Evolutionary conservation across 2,797 vertebrate species (phyloP), one percentile per base, ranked within the genome.

Genomic region (Naso thynnoides): DNA sequence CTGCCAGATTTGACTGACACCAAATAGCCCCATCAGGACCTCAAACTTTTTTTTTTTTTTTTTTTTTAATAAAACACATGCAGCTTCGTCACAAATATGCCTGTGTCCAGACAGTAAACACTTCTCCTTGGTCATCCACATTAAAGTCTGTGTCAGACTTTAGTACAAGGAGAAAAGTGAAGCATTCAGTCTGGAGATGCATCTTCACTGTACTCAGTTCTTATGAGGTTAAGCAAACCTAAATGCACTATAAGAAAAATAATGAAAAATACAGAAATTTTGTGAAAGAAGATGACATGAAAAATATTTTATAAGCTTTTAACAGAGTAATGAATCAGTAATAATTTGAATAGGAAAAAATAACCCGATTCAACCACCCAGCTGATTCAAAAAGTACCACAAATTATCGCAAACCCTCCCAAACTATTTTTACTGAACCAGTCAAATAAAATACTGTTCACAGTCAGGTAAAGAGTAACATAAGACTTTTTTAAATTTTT

Each of bases 371-470:
- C 2, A 50, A 38, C 3, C 2, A 8, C 57, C 10, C 16, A 23
- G 4, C 15, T 3, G 1, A 33, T 21, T 19, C 4, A 23, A 24
- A 59, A 54, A 49, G 1, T 15, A 11, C 13, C 2, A 6, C 7
- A 33, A 26, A 15, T 33, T 1, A 26, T 21, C 10, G 14, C 18
- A 63, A 36, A 44, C 1, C 6, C 1, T 2, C 13, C 18, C 1
- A 23, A 48, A 39, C 15, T 26, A 59, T n/a, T n/a, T n/a, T n/a
- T n/a, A n/a, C n/a, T n/a, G n/a, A n/a, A n/a, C n/a, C n/a, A n/a
- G n/a, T n/a, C n/a, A n/a, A n/a, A 31, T 7, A 33, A 33, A 33
- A 65, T 76, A 65, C 24, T 54, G 6, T 54, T 31, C 47, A 33
- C 27, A 55, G 16, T 54, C 15, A 65, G 29, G 41, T 66, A 13